A percentile compares a stretch with the other conserved stretches of the same genome.
Conservation (phyloP, 1,140 invertebrate genomes). For the Apis florea region DNA sequence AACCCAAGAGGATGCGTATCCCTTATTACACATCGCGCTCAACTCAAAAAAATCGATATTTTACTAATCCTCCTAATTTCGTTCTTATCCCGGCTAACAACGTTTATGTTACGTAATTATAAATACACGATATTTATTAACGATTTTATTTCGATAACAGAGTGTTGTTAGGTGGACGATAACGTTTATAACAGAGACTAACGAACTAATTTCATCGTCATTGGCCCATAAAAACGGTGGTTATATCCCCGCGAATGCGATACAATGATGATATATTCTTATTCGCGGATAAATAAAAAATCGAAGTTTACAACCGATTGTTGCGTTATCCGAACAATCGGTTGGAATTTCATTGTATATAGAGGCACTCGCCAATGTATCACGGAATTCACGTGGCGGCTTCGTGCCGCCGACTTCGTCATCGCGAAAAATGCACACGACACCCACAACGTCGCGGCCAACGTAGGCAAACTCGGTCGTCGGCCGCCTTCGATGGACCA, state of each 20-base stretch:
- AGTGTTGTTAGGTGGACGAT: no score
- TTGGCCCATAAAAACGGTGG: neutral
- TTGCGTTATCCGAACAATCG: neutral
- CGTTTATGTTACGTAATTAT: no score
- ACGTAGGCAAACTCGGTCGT: conserved; percentile 1
- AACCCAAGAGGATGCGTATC: neutral
- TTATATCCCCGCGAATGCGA: neutral
- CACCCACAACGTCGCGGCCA: conserved; percentile 27
- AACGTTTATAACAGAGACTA: neutral
- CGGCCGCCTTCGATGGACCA: neutral
- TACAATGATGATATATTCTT: no score
- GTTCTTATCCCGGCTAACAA: no score
- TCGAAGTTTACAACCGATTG: conserved; percentile 2
- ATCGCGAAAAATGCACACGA: neutral
- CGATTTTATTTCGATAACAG: no score
- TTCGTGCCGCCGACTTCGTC: neutral
- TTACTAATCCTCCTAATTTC: no score
- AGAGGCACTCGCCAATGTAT: neutral
- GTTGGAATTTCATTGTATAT: conserved; percentile 19
- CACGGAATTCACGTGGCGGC: neutral
- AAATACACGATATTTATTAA: no score
- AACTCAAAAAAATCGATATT: no score
- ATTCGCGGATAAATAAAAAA: neutral
- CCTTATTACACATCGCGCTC: no score
- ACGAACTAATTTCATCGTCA: neutral